These are phyloP conservation scores for Andrena trimmerana DNA, from an alignment of 2,888 invertebrate genomes.

Conservation along the genomic window DNA sequence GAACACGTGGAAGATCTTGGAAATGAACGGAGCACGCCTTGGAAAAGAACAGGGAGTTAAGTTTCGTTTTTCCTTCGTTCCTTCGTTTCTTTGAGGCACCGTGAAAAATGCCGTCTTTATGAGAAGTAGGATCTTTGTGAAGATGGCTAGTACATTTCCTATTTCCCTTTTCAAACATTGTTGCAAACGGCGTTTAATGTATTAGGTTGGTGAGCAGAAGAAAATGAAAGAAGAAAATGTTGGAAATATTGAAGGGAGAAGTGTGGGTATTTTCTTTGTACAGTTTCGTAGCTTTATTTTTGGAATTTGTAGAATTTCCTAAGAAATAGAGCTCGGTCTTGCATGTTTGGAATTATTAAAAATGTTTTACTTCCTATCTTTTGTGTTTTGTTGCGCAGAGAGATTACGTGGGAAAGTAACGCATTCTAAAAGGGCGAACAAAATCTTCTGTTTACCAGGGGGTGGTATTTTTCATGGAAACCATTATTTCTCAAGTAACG, in stretches of 20 bases:
- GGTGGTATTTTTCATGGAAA: conserved; percentile 2
- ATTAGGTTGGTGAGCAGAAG: too few relatives aligned
- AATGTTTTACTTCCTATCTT: neutral
- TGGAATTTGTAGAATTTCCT: neutral
- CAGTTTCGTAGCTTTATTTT: neutral
- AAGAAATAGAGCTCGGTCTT: neutral
- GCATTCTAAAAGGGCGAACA: too few relatives aligned
- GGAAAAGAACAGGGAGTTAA: neutral
- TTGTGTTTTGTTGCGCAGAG: neutral
- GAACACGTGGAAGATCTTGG: neutral
- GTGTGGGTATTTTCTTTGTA: too few relatives aligned
- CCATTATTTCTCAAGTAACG: neutral
- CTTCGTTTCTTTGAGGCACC: neutral
- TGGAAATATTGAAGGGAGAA: too few relatives aligned
- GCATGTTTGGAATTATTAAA: neutral
- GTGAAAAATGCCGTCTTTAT: neutral
- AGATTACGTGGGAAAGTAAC: neutral
- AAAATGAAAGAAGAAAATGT: too few relatives aligned
- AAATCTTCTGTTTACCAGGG: neutral
- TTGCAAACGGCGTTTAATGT: too few relatives aligned
- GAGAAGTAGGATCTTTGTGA: neutral
- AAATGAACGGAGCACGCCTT: conserved; percentile 13
- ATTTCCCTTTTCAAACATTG: neutral
- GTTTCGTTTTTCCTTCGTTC: neutral
- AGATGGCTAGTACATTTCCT: neutral